phyloP scores from a whole-genome alignment of 2,113 vertebrate species.

The Anguilla rostrata region DNA sequence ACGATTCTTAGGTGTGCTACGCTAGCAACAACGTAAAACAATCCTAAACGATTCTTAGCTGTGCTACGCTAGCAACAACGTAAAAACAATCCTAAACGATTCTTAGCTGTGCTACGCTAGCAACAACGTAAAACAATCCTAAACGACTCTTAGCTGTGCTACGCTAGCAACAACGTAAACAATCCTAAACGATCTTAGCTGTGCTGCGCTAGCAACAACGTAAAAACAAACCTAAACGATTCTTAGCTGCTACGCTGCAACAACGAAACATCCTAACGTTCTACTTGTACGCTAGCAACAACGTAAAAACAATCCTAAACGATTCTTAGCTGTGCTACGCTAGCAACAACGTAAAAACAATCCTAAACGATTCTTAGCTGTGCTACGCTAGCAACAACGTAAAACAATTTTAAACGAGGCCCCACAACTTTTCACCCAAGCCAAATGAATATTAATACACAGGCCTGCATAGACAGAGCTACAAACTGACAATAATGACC shows the following conservation, averaged over 20 bases:
- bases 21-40: not conserved
- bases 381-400: not conserved
- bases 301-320: too few relatives aligned
- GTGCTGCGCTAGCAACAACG: too few relatives aligned
- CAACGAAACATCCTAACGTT: too few relatives aligned
- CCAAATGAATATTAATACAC: not conserved
- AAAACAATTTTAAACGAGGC: not conserved
- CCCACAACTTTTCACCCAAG: not conserved
- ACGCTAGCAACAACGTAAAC: not conserved
- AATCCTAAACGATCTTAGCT: too few relatives aligned
- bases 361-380: not conserved
- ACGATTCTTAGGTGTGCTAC: not conserved
- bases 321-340: too few relatives aligned
- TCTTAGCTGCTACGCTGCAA: too few relatives aligned
- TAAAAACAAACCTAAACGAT: too few relatives aligned
- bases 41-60: not conserved
- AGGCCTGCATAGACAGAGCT: not conserved
- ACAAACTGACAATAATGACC: not conserved
- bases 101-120: not conserved
- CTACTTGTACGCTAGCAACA: too few relatives aligned
- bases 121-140: not conserved
- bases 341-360: not conserved
- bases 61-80: not conserved
- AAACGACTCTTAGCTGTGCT: not conserved
- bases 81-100: not conserved